These are phyloP conservation scores for Perognathus longimembris DNA, from an alignment of 2,113 vertebrate genomes.

Conservation along the genomic window DNA sequence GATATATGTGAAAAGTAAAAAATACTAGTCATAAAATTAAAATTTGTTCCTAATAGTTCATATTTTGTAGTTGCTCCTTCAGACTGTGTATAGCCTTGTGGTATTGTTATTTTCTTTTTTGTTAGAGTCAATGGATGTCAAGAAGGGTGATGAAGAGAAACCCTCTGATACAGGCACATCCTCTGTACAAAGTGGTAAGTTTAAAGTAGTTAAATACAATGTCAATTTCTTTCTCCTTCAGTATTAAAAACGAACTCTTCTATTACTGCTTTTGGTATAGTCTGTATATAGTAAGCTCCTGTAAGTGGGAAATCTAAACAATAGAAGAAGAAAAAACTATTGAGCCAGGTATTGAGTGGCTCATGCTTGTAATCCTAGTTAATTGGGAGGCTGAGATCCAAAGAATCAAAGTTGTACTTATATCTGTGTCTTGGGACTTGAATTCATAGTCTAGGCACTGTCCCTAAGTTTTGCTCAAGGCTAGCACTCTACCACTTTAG, in stretches of 20 bases:
- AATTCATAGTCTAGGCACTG: no score
- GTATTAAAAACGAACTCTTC: slow-evolving; percentile 32
- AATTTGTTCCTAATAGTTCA: background rate
- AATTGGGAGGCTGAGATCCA: no score
- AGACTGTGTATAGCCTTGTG: background rate
- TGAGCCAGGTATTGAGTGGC: no score
- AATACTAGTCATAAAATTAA: slow-evolving; percentile 60
- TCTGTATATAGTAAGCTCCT: slow-evolving; percentile 19
- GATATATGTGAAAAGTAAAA: slow-evolving; percentile 12
- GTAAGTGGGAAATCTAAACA: slow-evolving; percentile 32
- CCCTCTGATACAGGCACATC: slow-evolving; percentile 84
- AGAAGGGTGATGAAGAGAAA: slow-evolving; percentile 91
- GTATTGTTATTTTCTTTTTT: slow-evolving; percentile 65
- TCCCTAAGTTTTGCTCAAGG: no score
- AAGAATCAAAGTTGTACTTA: no score
- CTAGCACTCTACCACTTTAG: no score
- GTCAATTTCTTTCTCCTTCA: slow-evolving; percentile 30
- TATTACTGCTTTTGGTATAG: slow-evolving; percentile 32
- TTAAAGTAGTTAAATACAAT: slow-evolving; percentile 72
- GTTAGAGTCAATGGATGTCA: slow-evolving; percentile 92
- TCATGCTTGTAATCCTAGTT: no score
- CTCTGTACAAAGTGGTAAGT: slow-evolving; percentile 88
- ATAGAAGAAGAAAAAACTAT: background rate
- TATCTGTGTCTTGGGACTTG: no score
- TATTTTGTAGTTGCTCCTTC: slow-evolving; percentile 50